Percentiles rank a stretch among this genome's conserved stretches.
Evolutionary conservation across 2,888 invertebrate species (phyloP).

Genomic region (Xiphydria camelus): DNA sequence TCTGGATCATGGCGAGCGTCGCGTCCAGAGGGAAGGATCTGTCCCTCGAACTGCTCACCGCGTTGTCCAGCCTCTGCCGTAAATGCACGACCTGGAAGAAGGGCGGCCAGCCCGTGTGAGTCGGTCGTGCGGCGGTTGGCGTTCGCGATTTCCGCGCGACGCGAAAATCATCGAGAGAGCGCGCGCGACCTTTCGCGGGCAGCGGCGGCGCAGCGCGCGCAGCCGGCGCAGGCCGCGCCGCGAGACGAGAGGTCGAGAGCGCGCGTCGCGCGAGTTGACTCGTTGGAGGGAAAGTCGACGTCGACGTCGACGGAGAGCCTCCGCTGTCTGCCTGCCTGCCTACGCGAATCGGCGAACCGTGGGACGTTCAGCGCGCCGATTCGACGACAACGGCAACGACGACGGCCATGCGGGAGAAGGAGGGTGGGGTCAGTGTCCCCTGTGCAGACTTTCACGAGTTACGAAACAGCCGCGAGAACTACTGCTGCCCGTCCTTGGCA

Average conservation of each 20-base stretch:
- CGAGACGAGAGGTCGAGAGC: too few species aligned
- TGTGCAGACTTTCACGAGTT: conserved; percentile 57
- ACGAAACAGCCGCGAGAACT: conserved; percentile 54
- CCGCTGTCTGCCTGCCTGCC: too few species aligned
- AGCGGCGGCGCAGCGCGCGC: background rate
- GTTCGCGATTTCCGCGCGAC: too few species aligned
- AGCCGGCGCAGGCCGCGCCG: background rate
- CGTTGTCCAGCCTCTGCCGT: conserved; percentile 84
- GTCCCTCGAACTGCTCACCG: conserved; percentile 85
- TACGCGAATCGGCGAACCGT: conserved; percentile 3
- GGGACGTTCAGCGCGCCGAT: conserved; percentile 23
- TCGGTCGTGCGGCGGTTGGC: too few species aligned
- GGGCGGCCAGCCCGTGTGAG: background rate
- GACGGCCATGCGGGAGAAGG: too few species aligned
- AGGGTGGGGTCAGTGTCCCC: conserved; percentile 57
- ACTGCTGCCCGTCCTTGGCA: conserved; percentile 58
- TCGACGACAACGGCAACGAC: too few species aligned
- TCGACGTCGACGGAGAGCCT: background rate
- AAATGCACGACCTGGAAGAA: conserved; percentile 74
- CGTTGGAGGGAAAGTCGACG: conserved; percentile 2
- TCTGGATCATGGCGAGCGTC: conserved; percentile 86
- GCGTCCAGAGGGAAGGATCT: conserved; percentile 81
- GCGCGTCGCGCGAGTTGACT: too few species aligned
- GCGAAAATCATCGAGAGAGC: too few species aligned
- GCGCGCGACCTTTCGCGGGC: too few species aligned